Evolutionary conservation across 1,140 invertebrate genomes (phyloP).

Genomic region (Rhopalosiphum padi): DNA sequence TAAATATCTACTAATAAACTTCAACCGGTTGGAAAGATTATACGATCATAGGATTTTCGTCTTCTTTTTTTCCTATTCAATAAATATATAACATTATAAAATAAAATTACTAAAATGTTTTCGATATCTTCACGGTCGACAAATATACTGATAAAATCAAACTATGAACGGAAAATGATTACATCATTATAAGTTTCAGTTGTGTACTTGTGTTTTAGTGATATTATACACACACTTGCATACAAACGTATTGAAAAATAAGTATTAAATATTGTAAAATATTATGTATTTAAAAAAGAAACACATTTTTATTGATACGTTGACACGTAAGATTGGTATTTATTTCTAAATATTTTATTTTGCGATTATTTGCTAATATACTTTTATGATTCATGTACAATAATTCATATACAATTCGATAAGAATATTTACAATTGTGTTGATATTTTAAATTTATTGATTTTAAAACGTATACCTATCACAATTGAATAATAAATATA

Average conservation of each 20-base stretch:
- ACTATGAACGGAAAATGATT: background rate
- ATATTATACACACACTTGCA: background rate
- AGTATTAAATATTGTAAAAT: no score
- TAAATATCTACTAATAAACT: conserved; percentile 4
- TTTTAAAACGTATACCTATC: no score
- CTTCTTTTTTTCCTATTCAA: background rate
- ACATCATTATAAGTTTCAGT: background rate
- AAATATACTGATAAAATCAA: conserved; percentile 24
- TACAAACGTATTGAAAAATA: background rate
- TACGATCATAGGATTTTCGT: background rate
- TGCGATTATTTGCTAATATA: no score
- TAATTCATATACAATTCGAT: no score
- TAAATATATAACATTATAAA: background rate
- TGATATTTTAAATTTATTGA: no score
- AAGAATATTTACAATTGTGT: no score
- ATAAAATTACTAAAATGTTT: conserved; percentile 4
- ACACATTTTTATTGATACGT: no score
- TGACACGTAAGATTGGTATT: no score
- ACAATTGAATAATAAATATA: no score
- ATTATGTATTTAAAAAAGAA: no score
- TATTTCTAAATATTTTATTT: no score
- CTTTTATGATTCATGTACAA: no score
- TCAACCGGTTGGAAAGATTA: background rate
- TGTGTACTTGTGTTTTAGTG: background rate
- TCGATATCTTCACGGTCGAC: background rate